These are phyloP conservation scores for Delphinapterus leucas DNA, from an alignment of 2,113 vertebrate genomes.

Conservation along the genomic window DNA sequence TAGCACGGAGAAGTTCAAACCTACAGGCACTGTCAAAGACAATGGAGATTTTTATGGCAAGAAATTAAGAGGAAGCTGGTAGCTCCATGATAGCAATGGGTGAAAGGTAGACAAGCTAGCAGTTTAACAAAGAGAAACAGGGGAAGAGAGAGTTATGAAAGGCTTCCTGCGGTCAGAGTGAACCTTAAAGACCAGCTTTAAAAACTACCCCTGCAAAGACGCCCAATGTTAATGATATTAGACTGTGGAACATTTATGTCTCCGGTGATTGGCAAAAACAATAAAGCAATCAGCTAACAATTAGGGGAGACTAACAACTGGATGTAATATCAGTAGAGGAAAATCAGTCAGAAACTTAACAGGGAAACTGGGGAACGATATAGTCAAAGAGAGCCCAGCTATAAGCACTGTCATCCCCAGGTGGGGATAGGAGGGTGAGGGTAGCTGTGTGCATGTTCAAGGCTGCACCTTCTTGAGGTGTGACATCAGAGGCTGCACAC, in stretches of 20 bases:
- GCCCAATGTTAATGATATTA: background rate
- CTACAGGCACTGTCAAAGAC: background rate
- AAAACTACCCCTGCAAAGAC: background rate
- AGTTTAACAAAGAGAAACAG: background rate
- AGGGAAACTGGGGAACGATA: background rate
- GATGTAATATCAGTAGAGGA: background rate
- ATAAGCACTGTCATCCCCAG: background rate
- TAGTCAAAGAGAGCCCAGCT: background rate
- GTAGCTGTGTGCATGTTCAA: background rate
- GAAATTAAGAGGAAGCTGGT: background rate
- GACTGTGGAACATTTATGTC: background rate
- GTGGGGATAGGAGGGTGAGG: background rate
- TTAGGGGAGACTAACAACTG: background rate
- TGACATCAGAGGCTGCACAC: background rate
- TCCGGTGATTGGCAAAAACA: background rate
- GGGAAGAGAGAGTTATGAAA: background rate
- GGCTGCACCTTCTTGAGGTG: background rate
- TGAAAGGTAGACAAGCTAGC: background rate
- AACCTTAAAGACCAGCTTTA: background rate
- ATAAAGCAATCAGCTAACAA: background rate
- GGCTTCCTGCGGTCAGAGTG: background rate
- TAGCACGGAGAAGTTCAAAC: background rate
- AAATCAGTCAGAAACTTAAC: background rate
- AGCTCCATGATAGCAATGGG: background rate
- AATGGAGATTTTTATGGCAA: background rate